phyloP scores from a whole-genome alignment of 1,140 invertebrate species.

The Rhopalosiphum padi region DNA sequence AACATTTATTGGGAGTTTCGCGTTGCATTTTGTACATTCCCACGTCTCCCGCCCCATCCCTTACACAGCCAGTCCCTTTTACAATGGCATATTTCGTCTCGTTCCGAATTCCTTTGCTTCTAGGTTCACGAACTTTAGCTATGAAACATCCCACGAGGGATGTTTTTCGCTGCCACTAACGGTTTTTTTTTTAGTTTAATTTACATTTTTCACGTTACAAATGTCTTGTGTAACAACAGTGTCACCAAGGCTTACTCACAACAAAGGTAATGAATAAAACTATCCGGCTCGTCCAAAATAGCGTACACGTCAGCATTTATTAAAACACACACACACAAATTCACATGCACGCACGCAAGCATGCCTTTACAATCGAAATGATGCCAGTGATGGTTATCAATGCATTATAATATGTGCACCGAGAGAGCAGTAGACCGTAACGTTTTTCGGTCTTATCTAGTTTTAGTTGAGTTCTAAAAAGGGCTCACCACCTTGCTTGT shows the following conservation, averaged over 20 bases:
- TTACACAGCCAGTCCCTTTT: background rate
- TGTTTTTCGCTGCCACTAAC: background rate
- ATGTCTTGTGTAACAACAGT: background rate
- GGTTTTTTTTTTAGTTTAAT: background rate
- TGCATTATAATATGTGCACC: background rate
- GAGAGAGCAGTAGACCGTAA: background rate
- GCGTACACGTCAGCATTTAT: background rate
- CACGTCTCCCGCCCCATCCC: background rate
- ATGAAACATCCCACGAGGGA: background rate
- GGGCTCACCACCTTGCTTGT: background rate
- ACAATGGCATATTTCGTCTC: background rate
- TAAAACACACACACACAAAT: background rate
- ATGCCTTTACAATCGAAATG: background rate
- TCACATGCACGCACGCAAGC: background rate
- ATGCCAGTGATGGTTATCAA: slow-evolving; percentile 5
- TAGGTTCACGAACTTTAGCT: background rate
- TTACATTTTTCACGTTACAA: background rate
- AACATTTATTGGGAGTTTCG: slow-evolving; percentile 8
- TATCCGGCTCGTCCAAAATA: background rate
- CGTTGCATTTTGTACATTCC: background rate
- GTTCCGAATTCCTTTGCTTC: background rate
- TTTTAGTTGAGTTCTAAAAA: background rate
- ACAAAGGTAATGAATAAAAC: slow-evolving; percentile 26
- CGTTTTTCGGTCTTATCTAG: background rate
- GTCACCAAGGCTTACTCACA: background rate